phyloP scores from a whole-genome alignment of 1,140 invertebrate species.

The Hyphantria cunea region DNA sequence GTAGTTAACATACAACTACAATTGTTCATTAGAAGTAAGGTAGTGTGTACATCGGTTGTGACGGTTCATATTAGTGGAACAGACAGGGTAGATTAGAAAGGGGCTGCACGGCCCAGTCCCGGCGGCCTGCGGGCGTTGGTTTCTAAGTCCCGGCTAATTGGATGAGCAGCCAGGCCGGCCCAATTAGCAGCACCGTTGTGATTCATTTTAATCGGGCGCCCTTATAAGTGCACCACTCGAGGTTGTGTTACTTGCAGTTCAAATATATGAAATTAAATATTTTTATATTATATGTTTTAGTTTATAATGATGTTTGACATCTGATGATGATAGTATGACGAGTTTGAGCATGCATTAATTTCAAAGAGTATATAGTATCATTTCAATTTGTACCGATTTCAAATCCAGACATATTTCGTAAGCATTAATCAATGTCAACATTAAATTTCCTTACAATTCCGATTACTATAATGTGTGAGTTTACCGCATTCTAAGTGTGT shows the following conservation, averaged over 20 bases:
- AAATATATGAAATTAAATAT: slow-evolving; percentile 24
- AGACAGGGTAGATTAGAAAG: slow-evolving; percentile 60
- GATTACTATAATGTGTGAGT: too few species aligned
- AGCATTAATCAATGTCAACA: too few species aligned
- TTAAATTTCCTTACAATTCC: too few species aligned
- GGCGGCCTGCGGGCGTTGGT: slow-evolving; percentile 56
- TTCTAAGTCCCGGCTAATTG: slow-evolving; percentile 79
- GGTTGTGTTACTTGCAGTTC: slow-evolving; percentile 34
- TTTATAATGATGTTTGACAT: too few species aligned
- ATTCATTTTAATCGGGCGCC: slow-evolving; percentile 78
- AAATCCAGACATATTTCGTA: too few species aligned
- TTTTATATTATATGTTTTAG: too few species aligned
- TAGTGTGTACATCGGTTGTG: slow-evolving; percentile 26
- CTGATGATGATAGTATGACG: too few species aligned
- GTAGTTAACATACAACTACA: slow-evolving; percentile 10
- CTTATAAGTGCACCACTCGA: slow-evolving; percentile 51
- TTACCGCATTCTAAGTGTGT: too few species aligned
- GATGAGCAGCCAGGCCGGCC: slow-evolving; percentile 66
- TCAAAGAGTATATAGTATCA: too few species aligned
- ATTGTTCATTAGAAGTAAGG: slow-evolving; percentile 25
- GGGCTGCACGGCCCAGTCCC: slow-evolving; percentile 34
- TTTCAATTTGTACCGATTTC: too few species aligned
- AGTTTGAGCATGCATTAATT: too few species aligned
- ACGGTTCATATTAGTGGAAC: slow-evolving; percentile 35
- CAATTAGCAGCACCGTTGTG: slow-evolving; percentile 74